These are phyloP conservation scores for Parascotia fuliginaria DNA, from an alignment of 2,888 invertebrate species.

Conservation along the genomic window DNA sequence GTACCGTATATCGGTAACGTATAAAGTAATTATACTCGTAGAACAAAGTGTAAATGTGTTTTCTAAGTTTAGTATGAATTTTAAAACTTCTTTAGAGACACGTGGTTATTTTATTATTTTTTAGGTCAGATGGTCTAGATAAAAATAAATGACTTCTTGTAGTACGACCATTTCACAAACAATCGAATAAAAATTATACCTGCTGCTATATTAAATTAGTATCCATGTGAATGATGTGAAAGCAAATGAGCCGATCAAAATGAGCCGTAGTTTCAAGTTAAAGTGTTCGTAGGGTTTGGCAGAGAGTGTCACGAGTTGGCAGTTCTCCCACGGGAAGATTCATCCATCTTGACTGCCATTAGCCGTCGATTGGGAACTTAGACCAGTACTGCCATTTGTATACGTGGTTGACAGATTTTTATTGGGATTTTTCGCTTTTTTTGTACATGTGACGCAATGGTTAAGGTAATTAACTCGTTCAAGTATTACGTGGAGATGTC, in stretches of 20 bases:
- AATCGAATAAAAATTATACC: no score
- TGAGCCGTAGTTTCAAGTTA: slow-evolving; percentile 39
- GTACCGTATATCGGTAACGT: no score
- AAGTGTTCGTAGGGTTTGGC: slow-evolving; percentile 20
- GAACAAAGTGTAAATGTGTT: no score
- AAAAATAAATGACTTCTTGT: no score
- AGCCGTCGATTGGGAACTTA: slow-evolving; percentile 29
- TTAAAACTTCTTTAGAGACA: no score
- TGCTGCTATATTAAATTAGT: not conserved
- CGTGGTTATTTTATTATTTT: no score
- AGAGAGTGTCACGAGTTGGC: slow-evolving; percentile 18
- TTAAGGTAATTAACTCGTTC: no score
- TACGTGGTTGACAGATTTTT: slow-evolving; percentile 15
- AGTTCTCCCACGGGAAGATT: slow-evolving; percentile 18
- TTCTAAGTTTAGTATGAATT: no score
- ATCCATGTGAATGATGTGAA: not conserved
- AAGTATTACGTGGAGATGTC: no score
- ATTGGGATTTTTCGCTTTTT: slow-evolving; percentile 2
- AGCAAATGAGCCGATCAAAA: slow-evolving; percentile 6
- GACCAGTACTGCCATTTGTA: slow-evolving; percentile 29
- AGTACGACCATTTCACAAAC: no score
- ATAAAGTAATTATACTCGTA: no score
- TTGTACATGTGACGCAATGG: not conserved
- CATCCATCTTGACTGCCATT: slow-evolving; percentile 41
- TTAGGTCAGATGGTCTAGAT: no score